Evolutionary conservation across 2,797 vertebrate genomes (phyloP).

Genomic region (Echeneis naucrates): DNA sequence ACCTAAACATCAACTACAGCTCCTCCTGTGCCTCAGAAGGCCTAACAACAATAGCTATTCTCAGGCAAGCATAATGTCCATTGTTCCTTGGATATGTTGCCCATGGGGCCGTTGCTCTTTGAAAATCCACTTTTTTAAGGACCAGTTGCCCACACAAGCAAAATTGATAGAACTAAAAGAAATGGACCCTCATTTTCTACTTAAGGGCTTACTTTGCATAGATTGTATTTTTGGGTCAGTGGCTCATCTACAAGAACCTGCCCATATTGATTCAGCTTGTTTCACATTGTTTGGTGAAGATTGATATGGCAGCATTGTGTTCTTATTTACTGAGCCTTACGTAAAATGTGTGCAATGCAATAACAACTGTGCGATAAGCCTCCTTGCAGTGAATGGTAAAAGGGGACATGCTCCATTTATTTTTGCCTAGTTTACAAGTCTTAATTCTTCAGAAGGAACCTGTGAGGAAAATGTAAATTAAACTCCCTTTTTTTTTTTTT

Average conservation of each 20-base stretch:
- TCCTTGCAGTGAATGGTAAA: neutral
- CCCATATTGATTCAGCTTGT: neutral
- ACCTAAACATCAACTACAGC: conserved; percentile 23
- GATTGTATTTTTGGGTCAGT: conserved; percentile 27
- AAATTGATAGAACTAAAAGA: conserved; percentile 1
- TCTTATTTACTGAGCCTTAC: conserved; percentile 9
- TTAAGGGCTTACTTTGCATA: neutral
- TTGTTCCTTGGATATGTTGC: conserved; percentile 40
- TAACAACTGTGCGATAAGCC: neutral
- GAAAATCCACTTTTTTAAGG: conserved; percentile 23
- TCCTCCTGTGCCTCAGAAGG: conserved; percentile 40
- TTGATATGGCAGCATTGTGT: conserved; percentile 28
- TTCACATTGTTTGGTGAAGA: conserved; percentile 12
- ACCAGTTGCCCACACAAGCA: neutral
- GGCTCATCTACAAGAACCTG: conserved; percentile 10
- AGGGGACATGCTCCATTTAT: neutral
- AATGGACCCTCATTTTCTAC: neutral
- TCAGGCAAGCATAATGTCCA: conserved; percentile 3
- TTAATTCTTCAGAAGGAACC: neutral
- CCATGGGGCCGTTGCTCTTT: conserved; percentile 28
- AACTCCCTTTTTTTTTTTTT: neutral
- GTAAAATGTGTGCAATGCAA: neutral
- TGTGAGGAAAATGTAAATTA: neutral
- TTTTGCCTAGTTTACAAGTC: neutral
- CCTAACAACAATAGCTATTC: conserved; percentile 47